These are phyloP conservation scores for Cyclophora albipunctata DNA, from an alignment of 2,888 invertebrate species.

Conservation along the genomic window DNA sequence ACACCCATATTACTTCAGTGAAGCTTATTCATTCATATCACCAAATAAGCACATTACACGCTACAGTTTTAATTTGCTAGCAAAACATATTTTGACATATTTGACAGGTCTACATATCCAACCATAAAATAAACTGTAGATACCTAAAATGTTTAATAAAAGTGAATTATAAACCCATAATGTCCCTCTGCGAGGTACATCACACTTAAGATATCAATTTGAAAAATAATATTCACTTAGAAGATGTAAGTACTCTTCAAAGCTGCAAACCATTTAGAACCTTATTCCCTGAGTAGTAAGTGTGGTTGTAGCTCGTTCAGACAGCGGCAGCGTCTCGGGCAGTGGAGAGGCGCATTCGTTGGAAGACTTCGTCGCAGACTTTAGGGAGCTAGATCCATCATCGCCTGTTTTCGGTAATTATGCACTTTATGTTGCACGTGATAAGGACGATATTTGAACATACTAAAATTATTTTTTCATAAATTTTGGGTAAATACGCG, in stretches of 20 bases:
- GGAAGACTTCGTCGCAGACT: conserved; percentile 67
- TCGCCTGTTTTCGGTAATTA: conserved; percentile 70
- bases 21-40: too few species aligned
- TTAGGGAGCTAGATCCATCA: conserved; percentile 68
- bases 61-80: conserved; percentile 39
- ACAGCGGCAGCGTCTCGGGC: conserved; percentile 56
- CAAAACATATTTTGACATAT: conserved; percentile 1
- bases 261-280: conserved; percentile 3
- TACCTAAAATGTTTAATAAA: too few species aligned
- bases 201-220: too few species aligned
- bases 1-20: conserved; percentile 7
- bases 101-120: not conserved
- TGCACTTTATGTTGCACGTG: conserved; percentile 29
- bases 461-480: not conserved
- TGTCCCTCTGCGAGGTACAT: too few species aligned
- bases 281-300: conserved; percentile 10
- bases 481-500: not conserved
- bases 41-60: conserved; percentile 25
- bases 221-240: too few species aligned
- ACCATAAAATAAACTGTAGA: too few species aligned
- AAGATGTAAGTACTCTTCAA: too few species aligned
- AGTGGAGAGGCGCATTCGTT: conserved; percentile 51
- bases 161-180: too few species aligned
- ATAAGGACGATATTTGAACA: conserved; percentile 28
- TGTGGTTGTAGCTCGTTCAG: conserved; percentile 61